These are phyloP conservation scores for Sarcophaga variegata DNA, from an alignment of 2,888 invertebrate genomes.

Conservation along the genomic window DNA sequence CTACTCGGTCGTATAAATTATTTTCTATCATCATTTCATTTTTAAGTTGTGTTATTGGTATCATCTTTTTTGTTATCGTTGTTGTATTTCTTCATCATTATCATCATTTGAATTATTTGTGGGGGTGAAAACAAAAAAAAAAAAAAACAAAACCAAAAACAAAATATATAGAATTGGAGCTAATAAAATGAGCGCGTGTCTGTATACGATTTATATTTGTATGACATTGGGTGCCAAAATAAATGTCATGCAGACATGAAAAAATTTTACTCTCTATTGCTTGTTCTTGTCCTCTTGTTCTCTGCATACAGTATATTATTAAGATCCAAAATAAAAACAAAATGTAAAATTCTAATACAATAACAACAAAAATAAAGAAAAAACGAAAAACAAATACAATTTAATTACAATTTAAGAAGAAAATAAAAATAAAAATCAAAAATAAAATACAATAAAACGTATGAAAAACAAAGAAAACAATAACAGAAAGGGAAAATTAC, in stretches of 20 bases:
- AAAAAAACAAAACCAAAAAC: too few relatives aligned
- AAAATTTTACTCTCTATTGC: slow-evolving; percentile 27
- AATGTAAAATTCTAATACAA: neutral
- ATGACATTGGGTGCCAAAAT: slow-evolving; percentile 78
- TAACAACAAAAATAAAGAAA: neutral
- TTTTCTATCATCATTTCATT: neutral
- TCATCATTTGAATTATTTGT: slow-evolving; percentile 19
- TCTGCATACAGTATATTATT: neutral
- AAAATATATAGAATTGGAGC: slow-evolving; percentile 14
- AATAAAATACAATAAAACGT: neutral
- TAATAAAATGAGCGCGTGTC: slow-evolving; percentile 47
- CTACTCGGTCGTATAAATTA: neutral
- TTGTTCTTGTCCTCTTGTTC: neutral
- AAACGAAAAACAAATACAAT: neutral
- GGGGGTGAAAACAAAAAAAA: slow-evolving; percentile 15
- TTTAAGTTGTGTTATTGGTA: neutral
- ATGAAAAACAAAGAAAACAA: neutral
- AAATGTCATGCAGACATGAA: slow-evolving; percentile 76
- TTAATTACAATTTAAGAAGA: slow-evolving; percentile 15
- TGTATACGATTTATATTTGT: slow-evolving; percentile 74
- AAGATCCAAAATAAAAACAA: slow-evolving; percentile 13
- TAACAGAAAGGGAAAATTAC: slow-evolving; percentile 12
- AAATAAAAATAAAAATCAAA: neutral
- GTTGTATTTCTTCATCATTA: slow-evolving; percentile 5
- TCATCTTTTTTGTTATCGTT: neutral